Evolutionary conservation across 2,797 vertebrate genomes (phyloP).

Genomic region (Coregonus sp.): DNA sequence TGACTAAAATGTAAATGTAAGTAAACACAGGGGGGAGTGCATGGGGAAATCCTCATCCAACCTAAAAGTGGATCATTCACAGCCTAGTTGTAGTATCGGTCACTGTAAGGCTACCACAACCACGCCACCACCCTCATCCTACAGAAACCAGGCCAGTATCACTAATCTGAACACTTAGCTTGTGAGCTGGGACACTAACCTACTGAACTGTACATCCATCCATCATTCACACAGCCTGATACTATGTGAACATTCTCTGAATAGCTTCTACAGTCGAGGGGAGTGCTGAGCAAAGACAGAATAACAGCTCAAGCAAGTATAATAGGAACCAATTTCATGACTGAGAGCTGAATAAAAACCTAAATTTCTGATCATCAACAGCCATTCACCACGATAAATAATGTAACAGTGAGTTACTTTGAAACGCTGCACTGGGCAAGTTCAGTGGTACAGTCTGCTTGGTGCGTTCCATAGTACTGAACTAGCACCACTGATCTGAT

Average conservation of each 20-base stretch:
- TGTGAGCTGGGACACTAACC: not conserved
- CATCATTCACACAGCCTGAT: not conserved
- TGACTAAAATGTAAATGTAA: no score
- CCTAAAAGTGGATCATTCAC: not conserved
- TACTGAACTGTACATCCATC: not conserved
- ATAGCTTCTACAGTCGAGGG: not conserved
- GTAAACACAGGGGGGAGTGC: not conserved
- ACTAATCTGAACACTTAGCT: not conserved
- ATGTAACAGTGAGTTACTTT: not conserved
- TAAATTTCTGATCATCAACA: not conserved
- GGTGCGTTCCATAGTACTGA: conserved; percentile 7
- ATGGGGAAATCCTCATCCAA: not conserved
- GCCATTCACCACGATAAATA: not conserved
- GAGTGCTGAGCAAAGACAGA: not conserved
- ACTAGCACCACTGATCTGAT: not conserved
- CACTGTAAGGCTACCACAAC: not conserved
- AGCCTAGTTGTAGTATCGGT: not conserved
- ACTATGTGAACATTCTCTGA: not conserved
- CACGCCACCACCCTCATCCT: not conserved
- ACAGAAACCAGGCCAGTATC: not conserved
- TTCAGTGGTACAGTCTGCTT: not conserved
- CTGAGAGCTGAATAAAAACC: not conserved
- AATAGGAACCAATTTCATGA: not conserved
- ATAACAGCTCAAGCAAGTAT: not conserved
- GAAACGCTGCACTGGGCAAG: not conserved